Conservation (phyloP, 2,797 vertebrate species). For the Notolabrus celidotus region DNA sequence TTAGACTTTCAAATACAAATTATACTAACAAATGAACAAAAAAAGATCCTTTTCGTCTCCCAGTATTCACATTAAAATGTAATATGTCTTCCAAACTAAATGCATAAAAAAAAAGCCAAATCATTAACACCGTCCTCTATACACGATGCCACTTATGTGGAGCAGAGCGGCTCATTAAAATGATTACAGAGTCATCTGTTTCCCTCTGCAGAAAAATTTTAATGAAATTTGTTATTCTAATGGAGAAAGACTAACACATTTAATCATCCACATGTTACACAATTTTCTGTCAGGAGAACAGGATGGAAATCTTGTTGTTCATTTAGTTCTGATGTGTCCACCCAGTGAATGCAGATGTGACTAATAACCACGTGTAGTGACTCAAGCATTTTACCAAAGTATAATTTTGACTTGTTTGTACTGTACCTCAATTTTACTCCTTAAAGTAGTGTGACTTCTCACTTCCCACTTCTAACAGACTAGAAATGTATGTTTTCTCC, state of each 20-base stretch:
- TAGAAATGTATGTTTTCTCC: too few relatives aligned
- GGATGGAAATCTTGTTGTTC: slow-evolving; percentile 26
- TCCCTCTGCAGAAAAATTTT: slow-evolving; percentile 36
- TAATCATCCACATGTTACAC: slow-evolving; percentile 47
- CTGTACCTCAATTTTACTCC: too few relatives aligned
- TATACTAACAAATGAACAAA: slow-evolving; percentile 37
- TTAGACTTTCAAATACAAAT: slow-evolving; percentile 20
- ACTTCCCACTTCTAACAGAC: too few relatives aligned
- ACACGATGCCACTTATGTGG: slow-evolving; percentile 33
- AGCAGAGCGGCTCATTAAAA: slow-evolving; percentile 69
- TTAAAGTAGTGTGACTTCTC: too few relatives aligned
- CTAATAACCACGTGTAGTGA: too few relatives aligned
- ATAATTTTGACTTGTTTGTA: too few relatives aligned
- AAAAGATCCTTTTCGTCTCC: too few relatives aligned
- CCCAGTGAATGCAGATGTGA: not conserved
- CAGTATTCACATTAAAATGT: slow-evolving; percentile 42
- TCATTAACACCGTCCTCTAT: slow-evolving; percentile 36
- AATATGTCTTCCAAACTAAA: slow-evolving; percentile 12
- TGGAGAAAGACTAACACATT: slow-evolving; percentile 48
- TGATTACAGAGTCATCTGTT: slow-evolving; percentile 67
- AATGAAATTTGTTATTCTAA: slow-evolving; percentile 78
- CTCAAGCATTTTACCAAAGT: not conserved
- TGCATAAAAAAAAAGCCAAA: slow-evolving; percentile 21
- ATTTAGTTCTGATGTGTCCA: slow-evolving; percentile 3
- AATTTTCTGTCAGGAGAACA: slow-evolving; percentile 24